Evolutionary conservation across 2,888 invertebrate genomes (phyloP).

Genomic region (Microctonus aethiopoides): DNA sequence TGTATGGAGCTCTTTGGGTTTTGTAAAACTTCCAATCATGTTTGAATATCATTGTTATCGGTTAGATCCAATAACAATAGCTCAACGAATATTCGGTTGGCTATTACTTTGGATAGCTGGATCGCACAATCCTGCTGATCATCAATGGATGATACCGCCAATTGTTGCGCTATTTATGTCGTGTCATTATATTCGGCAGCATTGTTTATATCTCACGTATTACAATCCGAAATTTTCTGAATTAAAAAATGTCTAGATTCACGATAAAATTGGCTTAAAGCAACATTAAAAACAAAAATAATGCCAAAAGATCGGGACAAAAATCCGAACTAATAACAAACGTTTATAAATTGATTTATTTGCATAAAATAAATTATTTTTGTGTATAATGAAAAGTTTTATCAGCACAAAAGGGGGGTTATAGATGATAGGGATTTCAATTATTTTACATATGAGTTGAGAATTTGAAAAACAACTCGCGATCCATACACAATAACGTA

Average conservation of each 20-base stretch:
- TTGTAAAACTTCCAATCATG: constrained; percentile 50
- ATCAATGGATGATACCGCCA: constrained; percentile 61
- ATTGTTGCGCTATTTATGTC: constrained; percentile 46
- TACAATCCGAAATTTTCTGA: not conserved
- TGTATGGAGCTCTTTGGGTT: constrained; percentile 53
- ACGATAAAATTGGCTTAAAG: not conserved
- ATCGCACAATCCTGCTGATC: constrained; percentile 50
- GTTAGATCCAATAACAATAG: constrained; percentile 47
- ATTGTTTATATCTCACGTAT: constrained; percentile 21
- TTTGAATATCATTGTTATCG: constrained; percentile 36
- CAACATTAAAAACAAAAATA: not conserved
- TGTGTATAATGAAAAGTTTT: constrained; percentile 36
- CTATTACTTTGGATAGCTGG: constrained; percentile 52
- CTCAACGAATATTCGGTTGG: constrained; percentile 57
- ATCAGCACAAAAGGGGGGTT: not conserved
- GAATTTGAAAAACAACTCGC: constrained; percentile 8
- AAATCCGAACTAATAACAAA: not conserved
- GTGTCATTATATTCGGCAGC: not conserved
- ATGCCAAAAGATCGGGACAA: not conserved
- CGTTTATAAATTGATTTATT: constrained; percentile 24
- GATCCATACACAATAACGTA: constrained; percentile 29
- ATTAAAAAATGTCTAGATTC: not conserved
- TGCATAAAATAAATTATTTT: constrained; percentile 49
- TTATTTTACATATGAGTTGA: constrained; percentile 27
- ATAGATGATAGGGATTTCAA: constrained; percentile 27